Conservation (phyloP, 2,113 vertebrate genomes). For the Coptodon bakossiorum region DNA sequence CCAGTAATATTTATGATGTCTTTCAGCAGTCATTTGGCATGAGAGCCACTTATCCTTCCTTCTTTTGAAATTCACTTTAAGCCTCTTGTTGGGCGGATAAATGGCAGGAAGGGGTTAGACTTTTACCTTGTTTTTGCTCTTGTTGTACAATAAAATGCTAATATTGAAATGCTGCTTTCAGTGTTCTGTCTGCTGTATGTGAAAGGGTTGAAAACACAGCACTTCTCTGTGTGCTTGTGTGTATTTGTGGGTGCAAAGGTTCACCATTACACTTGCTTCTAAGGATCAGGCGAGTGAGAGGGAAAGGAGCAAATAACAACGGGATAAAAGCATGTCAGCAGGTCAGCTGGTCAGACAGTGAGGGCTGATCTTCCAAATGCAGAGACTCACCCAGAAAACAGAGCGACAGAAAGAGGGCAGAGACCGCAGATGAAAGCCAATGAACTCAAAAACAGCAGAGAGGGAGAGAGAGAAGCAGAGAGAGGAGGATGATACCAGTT, state of each 20-base stretch:
- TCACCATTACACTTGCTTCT: background rate
- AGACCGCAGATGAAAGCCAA: background rate
- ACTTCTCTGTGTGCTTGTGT: background rate
- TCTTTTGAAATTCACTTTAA: background rate
- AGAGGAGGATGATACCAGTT: background rate
- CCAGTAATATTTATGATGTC: background rate
- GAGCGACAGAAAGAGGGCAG: conserved; percentile 44
- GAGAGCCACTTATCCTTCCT: background rate
- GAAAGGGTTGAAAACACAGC: background rate
- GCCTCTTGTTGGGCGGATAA: background rate
- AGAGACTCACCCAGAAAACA: conserved; percentile 16
- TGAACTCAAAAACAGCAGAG: background rate
- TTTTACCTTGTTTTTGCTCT: background rate
- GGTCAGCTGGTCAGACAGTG: conserved; percentile 25
- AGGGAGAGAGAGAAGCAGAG: background rate
- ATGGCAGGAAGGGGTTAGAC: background rate
- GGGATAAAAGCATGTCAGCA: conserved; percentile 27
- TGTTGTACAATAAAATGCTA: background rate
- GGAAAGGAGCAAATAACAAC: background rate
- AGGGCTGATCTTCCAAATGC: conserved; percentile 17
- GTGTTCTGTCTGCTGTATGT: background rate
- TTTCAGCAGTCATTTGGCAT: background rate
- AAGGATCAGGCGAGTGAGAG: background rate
- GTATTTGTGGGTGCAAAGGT: background rate
- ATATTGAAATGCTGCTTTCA: background rate